phyloP scores from a whole-genome alignment of 1,140 invertebrate species.

The Eumaeus atala region DNA sequence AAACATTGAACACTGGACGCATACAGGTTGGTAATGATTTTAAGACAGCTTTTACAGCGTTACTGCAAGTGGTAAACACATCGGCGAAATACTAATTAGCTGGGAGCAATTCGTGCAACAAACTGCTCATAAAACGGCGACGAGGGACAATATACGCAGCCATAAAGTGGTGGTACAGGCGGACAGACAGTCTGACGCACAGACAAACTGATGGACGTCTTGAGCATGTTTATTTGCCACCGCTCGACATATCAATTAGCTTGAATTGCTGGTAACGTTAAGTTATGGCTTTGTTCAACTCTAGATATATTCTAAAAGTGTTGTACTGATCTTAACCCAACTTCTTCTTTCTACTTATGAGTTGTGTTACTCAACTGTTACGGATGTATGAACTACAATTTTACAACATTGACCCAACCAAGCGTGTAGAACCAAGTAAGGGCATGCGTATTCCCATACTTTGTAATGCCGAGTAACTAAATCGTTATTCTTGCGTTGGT shows the following conservation, averaged over 20 bases:
- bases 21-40: no score
- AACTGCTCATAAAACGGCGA: slow-evolving; percentile 28
- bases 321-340: no score
- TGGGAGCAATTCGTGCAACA: slow-evolving; percentile 36
- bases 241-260: neutral
- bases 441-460: no score
- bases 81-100: slow-evolving; percentile 30
- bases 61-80: neutral
- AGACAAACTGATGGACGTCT: slow-evolving; percentile 22
- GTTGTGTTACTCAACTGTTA: no score
- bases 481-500: neutral
- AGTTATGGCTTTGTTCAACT: neutral
- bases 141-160: slow-evolving; percentile 45
- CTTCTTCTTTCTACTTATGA: no score
- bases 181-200: slow-evolving; percentile 37
- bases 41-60: no score
- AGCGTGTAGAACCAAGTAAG: no score
- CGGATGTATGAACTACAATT: no score
- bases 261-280: neutral
- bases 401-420: no score
- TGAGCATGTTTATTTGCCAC: neutral
- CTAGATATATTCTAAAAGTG: neutral
- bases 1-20: no score
- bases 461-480: neutral
- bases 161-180: slow-evolving; percentile 44